Evolutionary conservation across 2,797 vertebrate genomes (phyloP).

Genomic region (Enteromius radiatus): DNA sequence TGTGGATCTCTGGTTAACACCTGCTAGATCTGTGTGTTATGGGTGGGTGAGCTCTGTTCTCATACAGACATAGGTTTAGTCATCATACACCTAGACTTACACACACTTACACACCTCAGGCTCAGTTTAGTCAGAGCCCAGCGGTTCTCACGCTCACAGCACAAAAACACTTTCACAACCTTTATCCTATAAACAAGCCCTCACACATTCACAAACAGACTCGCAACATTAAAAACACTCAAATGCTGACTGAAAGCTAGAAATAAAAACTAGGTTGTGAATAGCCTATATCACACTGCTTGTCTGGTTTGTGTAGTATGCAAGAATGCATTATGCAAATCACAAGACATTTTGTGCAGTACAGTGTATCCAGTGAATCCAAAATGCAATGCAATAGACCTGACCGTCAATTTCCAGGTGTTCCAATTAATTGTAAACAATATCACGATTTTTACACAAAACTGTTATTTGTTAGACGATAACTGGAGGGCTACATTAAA

Average conservation of each 20-base stretch:
- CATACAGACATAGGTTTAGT: slow-evolving; percentile 29
- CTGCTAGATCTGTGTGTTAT: slow-evolving; percentile 3
- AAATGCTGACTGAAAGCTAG: neutral
- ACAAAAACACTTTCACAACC: slow-evolving; percentile 3
- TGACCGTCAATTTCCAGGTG: neutral
- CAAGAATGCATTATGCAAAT: slow-evolving; percentile 1
- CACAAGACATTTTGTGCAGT: neutral
- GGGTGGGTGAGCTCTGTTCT: slow-evolving; percentile 14
- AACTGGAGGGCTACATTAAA: neutral
- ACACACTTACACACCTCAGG: slow-evolving; percentile 30
- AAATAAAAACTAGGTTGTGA: neutral
- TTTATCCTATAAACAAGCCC: slow-evolving; percentile 15
- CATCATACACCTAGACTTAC: slow-evolving; percentile 39
- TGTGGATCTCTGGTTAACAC: slow-evolving; percentile 30
- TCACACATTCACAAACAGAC: slow-evolving; percentile 25
- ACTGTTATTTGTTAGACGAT: neutral
- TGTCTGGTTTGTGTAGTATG: neutral
- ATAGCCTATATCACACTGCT: neutral
- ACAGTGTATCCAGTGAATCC: neutral
- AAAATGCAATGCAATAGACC: neutral
- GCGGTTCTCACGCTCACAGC: slow-evolving; percentile 49
- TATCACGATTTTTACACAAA: neutral
- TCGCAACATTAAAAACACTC: neutral
- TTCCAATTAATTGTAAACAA: neutral
- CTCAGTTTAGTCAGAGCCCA: slow-evolving; percentile 53